Conservation (phyloP, 2,797 vertebrate species). For the Pteronotus mesoamericanus region DNA sequence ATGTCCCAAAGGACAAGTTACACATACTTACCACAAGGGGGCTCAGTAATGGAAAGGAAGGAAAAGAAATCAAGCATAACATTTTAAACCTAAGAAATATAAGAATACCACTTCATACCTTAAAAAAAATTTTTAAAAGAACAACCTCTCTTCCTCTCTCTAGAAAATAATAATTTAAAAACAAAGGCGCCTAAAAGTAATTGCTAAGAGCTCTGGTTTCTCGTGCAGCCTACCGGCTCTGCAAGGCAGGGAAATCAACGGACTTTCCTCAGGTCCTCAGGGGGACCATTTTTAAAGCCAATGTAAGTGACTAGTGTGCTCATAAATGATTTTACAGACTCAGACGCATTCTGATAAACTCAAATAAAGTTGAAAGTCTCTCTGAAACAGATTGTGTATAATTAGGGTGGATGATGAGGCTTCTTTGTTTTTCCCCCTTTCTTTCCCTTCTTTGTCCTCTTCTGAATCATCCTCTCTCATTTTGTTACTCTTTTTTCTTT, state of each 20-base stretch:
- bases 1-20: conserved; percentile 40
- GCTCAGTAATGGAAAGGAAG: conserved; percentile 76
- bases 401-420: no score
- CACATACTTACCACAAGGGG: conserved; percentile 80
- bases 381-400: background rate
- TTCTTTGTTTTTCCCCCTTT: background rate
- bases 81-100: background rate
- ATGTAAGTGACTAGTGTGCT: background rate
- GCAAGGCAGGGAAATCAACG: background rate
- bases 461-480: background rate
- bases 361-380: background rate
- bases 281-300: background rate
- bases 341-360: background rate
- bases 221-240: background rate
- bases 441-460: background rate
- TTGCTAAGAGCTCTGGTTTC: background rate
- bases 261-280: background rate
- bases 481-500: background rate
- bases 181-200: background rate
- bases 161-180: background rate
- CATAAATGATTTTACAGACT: background rate
- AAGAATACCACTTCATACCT: background rate
- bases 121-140: background rate
- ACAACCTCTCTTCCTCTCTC: background rate
- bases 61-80: background rate